Evolutionary conservation across 2,888 invertebrate species (phyloP).

Genomic region (Euspilapteryx auroguttella): DNA sequence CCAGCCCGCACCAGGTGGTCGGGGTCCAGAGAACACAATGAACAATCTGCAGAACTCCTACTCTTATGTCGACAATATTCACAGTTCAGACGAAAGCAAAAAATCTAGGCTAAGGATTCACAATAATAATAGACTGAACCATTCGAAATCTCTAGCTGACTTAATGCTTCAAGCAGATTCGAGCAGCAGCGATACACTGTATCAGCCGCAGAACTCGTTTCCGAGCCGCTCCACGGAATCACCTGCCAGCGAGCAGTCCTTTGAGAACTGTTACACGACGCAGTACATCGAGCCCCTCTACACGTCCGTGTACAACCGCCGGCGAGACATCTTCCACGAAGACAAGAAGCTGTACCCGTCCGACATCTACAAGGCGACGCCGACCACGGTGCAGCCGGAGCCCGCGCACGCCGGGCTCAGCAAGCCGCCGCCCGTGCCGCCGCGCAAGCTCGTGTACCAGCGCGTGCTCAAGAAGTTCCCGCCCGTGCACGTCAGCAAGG

Average conservation of each 20-base stretch:
- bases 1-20: constrained; percentile 18
- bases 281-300: constrained; percentile 51
- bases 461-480: constrained; percentile 63
- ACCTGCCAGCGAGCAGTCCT: constrained; percentile 48
- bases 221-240: constrained; percentile 47
- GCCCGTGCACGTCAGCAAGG: constrained; percentile 65
- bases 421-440: constrained; percentile 65
- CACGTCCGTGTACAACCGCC: constrained; percentile 43
- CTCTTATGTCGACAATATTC: constrained; percentile 33
- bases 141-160: constrained; percentile 51
- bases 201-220: constrained; percentile 45
- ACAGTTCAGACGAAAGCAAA: constrained; percentile 33
- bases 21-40: constrained; percentile 29
- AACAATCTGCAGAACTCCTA: constrained; percentile 39
- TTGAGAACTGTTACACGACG: constrained; percentile 42
- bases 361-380: constrained; percentile 54
- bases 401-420: too few relatives aligned
- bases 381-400: constrained; percentile 45
- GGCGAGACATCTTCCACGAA: constrained; percentile 45
- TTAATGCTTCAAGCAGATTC: constrained; percentile 50
- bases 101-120: constrained; percentile 37
- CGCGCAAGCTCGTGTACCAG: constrained; percentile 53
- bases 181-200: constrained; percentile 48
- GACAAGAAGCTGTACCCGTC: constrained; percentile 36
- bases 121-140: constrained; percentile 43